Evolutionary conservation across 2,797 vertebrate genomes (phyloP), one percentile per base, ranked within the genome.

Genomic region (Hippocampus kuda): DNA sequence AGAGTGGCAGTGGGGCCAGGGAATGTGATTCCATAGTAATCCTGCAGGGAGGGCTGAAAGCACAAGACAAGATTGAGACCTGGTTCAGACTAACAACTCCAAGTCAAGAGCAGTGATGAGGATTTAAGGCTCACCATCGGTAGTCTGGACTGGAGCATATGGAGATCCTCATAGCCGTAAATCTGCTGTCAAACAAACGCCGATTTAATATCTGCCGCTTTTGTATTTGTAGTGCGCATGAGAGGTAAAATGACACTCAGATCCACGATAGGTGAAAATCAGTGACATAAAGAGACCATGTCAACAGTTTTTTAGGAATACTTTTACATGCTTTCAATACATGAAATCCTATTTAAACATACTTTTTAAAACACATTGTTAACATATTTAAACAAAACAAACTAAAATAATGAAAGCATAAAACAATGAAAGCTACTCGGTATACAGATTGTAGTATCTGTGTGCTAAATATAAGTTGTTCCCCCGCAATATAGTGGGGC

Each of bases 1-100:
- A 97, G 92, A 34, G 94, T 89, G 72, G 95, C 91, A 76, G 91
- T 78, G 65, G 94, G 95, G 75, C 95, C 93, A 62, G 95, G 94
- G 89, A 98, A 98, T 88, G 96, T 93, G 88, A 98, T 95, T 90
- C 96, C 96, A 1, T 98, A 98, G 85, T 98, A 98, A 92, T 98
- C 96, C 94, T 98, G 87, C 69, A 85, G 82, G 78, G 90, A 90
- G 71, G 84, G 72, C 86, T 90, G 10, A 51, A 24, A 24, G 44
- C 15, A 27, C 44, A 65, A 61, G 13, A 48, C n/a, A 27, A 18
- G 12, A 64, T 26, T 64, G 24, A 24, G 24, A 65, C n/a, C 42
- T 18, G 42, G 4, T 27, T 24, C 24, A 65, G 48, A 27, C 13
- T 11, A 65, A 65, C 59, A 20, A 61, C 30, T 51, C 34, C 27